These are phyloP conservation scores for Tipula helvola DNA, from an alignment of 2,888 invertebrate genomes.

Conservation along the genomic window DNA sequence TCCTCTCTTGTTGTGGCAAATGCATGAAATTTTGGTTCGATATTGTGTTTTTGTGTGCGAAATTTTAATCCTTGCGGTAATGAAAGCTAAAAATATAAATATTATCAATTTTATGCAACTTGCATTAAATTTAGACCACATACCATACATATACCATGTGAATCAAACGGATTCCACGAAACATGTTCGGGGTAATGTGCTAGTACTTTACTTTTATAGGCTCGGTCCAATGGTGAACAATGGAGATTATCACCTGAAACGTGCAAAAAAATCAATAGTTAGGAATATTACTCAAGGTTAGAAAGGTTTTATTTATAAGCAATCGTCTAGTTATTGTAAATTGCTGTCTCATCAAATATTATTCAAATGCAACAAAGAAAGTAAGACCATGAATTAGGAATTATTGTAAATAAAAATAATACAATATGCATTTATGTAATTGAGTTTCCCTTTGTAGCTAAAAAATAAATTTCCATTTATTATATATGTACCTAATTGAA, in stretches of 20 bases:
- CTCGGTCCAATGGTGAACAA: slow-evolving; percentile 83
- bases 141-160: slow-evolving; percentile 94
- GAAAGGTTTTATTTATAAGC: background rate
- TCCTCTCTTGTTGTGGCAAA: slow-evolving; percentile 96
- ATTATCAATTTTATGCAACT: background rate
- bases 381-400: background rate
- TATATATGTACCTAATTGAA: too few species aligned
- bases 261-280: too few species aligned
- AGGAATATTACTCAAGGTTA: background rate
- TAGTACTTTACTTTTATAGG: slow-evolving; percentile 87
- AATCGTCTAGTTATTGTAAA: background rate
- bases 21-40: slow-evolving; percentile 84
- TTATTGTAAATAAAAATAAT: background rate
- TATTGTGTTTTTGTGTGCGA: slow-evolving; percentile 82
- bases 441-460: background rate
- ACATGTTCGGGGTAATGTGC: slow-evolving; percentile 91
- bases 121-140: slow-evolving; percentile 23
- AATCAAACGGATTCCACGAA: slow-evolving; percentile 80
- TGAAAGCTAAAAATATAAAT: slow-evolving; percentile 57
- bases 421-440: background rate
- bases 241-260: slow-evolving; percentile 66
- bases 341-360: background rate
- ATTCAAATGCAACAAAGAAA: background rate
- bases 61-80: slow-evolving; percentile 90
- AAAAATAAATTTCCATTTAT: background rate